Conservation (phyloP, 2,888 invertebrate species). For the Dusona sp. region DNA sequence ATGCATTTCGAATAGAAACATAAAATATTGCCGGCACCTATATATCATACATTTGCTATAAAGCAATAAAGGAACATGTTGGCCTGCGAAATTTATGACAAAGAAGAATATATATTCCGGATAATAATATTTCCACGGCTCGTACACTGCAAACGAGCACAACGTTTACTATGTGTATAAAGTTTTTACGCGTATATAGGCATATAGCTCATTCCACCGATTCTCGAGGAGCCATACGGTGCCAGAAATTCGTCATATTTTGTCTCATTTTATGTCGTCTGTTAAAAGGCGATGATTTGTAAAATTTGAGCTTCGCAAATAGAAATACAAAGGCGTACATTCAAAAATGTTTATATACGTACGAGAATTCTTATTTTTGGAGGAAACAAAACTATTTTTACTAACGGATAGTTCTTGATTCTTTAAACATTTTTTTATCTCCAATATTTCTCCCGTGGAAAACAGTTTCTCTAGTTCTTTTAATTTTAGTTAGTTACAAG, state of each 20-base stretch:
- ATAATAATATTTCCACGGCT: slow-evolving; percentile 35
- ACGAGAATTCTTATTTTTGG: too few species aligned
- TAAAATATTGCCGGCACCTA: slow-evolving; percentile 21
- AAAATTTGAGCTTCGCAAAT: background rate
- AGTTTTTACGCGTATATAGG: slow-evolving; percentile 5
- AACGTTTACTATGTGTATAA: slow-evolving; percentile 10
- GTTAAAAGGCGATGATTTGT: slow-evolving; percentile 9
- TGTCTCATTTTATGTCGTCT: background rate
- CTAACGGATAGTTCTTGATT: too few species aligned
- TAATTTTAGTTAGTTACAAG: background rate
- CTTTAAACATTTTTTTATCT: background rate
- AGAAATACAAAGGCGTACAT: background rate
- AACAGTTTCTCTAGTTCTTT: background rate
- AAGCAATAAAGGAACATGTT: slow-evolving; percentile 49
- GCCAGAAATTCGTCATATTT: slow-evolving; percentile 55
- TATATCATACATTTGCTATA: slow-evolving; percentile 1
- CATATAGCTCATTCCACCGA: slow-evolving; percentile 10
- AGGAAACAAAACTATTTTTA: too few species aligned
- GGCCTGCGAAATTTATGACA: slow-evolving; percentile 43
- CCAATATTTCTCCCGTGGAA: background rate
- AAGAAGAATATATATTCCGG: slow-evolving; percentile 25
- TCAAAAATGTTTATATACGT: too few species aligned
- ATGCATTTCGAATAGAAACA: slow-evolving; percentile 2
- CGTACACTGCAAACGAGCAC: slow-evolving; percentile 16
- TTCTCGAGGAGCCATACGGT: slow-evolving; percentile 5